Base-by-base conservation (phyloP, 2,113 vertebrate genomes). In the Gadus chalcogrammus region DNA sequence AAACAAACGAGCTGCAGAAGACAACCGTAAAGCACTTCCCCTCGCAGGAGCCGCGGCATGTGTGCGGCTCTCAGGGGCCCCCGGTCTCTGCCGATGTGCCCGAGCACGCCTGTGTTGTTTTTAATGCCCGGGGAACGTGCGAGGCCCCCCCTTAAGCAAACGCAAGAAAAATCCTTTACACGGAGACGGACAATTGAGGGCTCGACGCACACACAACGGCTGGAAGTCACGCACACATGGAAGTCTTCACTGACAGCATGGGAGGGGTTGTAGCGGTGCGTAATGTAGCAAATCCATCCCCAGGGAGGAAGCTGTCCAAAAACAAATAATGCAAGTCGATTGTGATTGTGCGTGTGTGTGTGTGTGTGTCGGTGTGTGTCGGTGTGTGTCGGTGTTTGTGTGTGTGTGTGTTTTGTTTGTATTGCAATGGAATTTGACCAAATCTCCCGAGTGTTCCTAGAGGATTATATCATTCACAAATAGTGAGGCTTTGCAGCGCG, bases 101-200 rank as follows among this genome's bases (percentile, higher is more conserved):
- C 61, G 4, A 78, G 76, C 85, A 78, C 1, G 68, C 70, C 31
- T 65, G 64, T 42, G n/a, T 48, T 48, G 42, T 48, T 67, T 38
- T 7, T 22, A 0, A 0, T 4, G 42, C 52, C n/a, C 13, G 63
- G 5, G 42, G 42, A 48, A 71, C 2, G 27, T 5, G 61, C 42
- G 52, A 74, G 70, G 61, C 22, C 12, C 12, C 62, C 75, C 70
- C n/a, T 73, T 74, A 68, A 76, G 69, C 73, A 82, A 86, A 77
- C 6, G 0, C 5, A 67, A 67, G 59, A 64, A 68, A n/a, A 68
- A n/a, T 65, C 18, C 38, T 35, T 69, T 3, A 52, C 76, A 79
- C 69, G 71, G 1, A 0, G 9, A 48, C 9, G 6, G 42, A 48
- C 67, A 73, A 48, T 27, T 15, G 13, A 53, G 38, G 55, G 20